Evolutionary conservation across 1,140 invertebrate species (phyloP), one percentile per base, ranked within the genome.

Genomic region (Ips typographus): DNA sequence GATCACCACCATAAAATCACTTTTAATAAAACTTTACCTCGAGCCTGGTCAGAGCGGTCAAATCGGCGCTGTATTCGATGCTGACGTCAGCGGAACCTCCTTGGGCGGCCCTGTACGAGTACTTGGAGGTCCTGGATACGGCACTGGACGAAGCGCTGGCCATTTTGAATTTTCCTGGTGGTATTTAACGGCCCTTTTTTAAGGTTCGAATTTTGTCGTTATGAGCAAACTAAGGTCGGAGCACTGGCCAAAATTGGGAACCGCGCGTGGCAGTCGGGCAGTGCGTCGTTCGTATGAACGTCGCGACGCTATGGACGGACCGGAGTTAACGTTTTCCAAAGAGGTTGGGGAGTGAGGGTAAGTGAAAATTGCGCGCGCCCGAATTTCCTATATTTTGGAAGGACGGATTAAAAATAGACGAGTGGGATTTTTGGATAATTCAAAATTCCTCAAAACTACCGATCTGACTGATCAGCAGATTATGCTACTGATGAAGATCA

Each of bases 1-100:
- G 40, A 56, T 68, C 58, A 68, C 60, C 22, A 22, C 22, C 22
- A 22, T 22, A 22, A 22, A 22, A 22, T 22, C 22, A 22, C 22
- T 22, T 22, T 71, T 39, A 65, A 36, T 52, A 68, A 73, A 73
- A 77, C 61, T 74, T 81, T 93, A 96, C 94, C 92, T 95, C 94
- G 83, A 96, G 89, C 82, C 94, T 91, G 82, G 92, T 90, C 81
- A 96, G 88, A 82, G 93, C 91, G 84, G 91, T 94, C 81, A 96
- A 85, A 85, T 96, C 94, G 84, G 92, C 88, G 82, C 89, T 90
- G 85, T 95, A 95, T 84, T 95, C 94, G 85, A 96, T 94, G 87
- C 90, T 94, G 81, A 96, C 91, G 85, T 96, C 92, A 80, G 92
- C 91, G 80, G 90, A 90, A 40, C 82, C 85, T 41, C 72, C 91